Percentiles rank a stretch among this genome's conserved stretches.
Evolutionary conservation across 1,140 invertebrate genomes (phyloP).

Genomic region (Papilio polyxenes): DNA sequence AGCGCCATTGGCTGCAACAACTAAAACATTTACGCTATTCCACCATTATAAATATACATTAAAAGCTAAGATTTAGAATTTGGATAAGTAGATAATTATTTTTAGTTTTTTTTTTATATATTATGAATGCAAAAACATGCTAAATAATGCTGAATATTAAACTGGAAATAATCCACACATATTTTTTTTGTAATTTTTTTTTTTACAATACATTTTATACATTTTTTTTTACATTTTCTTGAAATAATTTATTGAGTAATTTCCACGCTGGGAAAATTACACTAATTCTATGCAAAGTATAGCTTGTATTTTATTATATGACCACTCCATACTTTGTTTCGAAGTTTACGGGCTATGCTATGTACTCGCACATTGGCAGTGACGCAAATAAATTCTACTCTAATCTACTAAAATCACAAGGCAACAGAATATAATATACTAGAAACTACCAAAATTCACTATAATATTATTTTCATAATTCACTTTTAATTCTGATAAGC

Average conservation of each 20-base stretch:
- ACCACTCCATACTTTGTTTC: slow-evolving; percentile 80
- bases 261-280: slow-evolving; percentile 87
- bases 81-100: slow-evolving; percentile 72
- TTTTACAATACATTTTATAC: slow-evolving; percentile 61
- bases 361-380: slow-evolving; percentile 79
- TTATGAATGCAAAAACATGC: slow-evolving; percentile 78
- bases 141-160: slow-evolving; percentile 81
- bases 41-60: slow-evolving; percentile 73
- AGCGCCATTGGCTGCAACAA: slow-evolving; percentile 35
- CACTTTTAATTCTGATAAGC: too few relatives aligned
- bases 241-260: slow-evolving; percentile 74
- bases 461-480: too few relatives aligned
- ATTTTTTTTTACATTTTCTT: slow-evolving; percentile 66
- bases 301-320: slow-evolving; percentile 85
- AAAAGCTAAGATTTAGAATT: slow-evolving; percentile 72
- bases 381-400: slow-evolving; percentile 56
- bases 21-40: slow-evolving; percentile 54
- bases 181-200: slow-evolving; percentile 64
- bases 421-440: background rate
- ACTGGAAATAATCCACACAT: slow-evolving; percentile 75
- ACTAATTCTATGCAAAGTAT: slow-evolving; percentile 95
- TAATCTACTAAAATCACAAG: background rate
- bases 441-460: too few relatives aligned
- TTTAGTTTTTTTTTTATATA: slow-evolving; percentile 54
- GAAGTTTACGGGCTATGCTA: slow-evolving; percentile 78